Base-by-base conservation (phyloP, 2,888 invertebrate genomes). In the Neoascia interrupta region DNA sequence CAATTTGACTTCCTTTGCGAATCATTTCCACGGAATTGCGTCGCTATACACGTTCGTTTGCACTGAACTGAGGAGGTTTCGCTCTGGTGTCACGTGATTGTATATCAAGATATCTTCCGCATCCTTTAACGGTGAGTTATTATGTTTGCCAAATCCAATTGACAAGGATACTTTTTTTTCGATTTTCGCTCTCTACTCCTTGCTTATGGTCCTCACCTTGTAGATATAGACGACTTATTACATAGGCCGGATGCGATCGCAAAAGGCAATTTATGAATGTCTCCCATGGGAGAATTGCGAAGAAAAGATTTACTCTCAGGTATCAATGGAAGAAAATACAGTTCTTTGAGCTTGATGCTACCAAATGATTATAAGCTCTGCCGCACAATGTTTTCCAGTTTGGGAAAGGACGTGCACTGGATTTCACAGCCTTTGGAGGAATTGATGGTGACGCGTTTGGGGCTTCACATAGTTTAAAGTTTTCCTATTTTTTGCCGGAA, bases 81-180 rank as follows among this genome's bases (percentile, higher is more conserved):
- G n/a, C n/a, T n/a, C n/a, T n/a, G n/a, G n/a, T 47, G 39, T 49
- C 47, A 31, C 28, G 66, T 41, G 68, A 49, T 51, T 34, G 41
- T 60, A 26, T 56, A 61, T 61, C 49, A 60, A 58, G 63, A 76
- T 70, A 76, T 70, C 63, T 49, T 64, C 53, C 49, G 41, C 70
- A 70, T 70, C 53, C 70, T 76, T 69, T 56, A 70, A 63, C 63
- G 56, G 70, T 64, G 70, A 76, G 58, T 70, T 76, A 70, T 76
- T 76, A 58, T 63, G 61, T 76, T 76, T 70, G 63, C 69, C 36
- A 70, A 76, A 76, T 76, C 70, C 51, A 49, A 63, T 70, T 76
- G 75, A 64, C 70, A 70, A 51, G 49, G 39, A 41, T 61, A 60
- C 41, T 61, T 60, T 31, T n/a, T 8, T 37, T 51, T 15, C 23